Percentiles rank a stretch among this genome's conserved stretches.
phyloP scores from a whole-genome alignment of 1,140 invertebrate species.

The Drosophila subobscura region DNA sequence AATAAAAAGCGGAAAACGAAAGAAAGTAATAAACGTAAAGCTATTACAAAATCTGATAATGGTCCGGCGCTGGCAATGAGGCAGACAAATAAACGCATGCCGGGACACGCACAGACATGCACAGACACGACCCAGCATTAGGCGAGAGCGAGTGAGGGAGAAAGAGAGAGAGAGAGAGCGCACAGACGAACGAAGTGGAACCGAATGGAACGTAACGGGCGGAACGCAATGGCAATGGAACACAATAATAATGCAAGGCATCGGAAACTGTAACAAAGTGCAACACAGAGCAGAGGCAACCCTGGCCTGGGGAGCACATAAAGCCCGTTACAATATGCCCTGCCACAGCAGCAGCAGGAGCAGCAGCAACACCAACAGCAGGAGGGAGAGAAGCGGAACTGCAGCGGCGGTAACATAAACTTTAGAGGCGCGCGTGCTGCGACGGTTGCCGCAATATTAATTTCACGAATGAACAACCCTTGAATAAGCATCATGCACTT shows the following conservation, averaged over 20 bases:
- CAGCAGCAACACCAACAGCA: conserved; percentile 6
- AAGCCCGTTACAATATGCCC: conserved; percentile 70
- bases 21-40: conserved; percentile 83
- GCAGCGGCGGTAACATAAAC: conserved; percentile 69
- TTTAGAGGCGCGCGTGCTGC: conserved; percentile 73
- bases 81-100: conserved; percentile 64
- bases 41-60: conserved; percentile 82
- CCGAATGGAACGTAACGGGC: conserved; percentile 52
- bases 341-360: conserved; percentile 27
- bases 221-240: conserved; percentile 63
- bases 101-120: conserved; percentile 45
- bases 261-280: conserved; percentile 53
- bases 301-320: conserved; percentile 36
- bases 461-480: conserved; percentile 83
- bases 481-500: conserved; percentile 81
- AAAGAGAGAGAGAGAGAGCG: conserved; percentile 7
- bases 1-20: conserved; percentile 62
- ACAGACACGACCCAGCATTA: conserved; percentile 6
- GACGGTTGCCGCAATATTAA: conserved; percentile 78
- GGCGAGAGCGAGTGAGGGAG: conserved; percentile 18
- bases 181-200: conserved; percentile 51
- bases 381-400: neutral
- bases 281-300: conserved; percentile 22
- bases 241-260: conserved; percentile 49
- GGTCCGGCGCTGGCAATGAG: conserved; percentile 75